Conservation (phyloP, 2,888 invertebrate species). For the Drosophila cognata region DNA sequence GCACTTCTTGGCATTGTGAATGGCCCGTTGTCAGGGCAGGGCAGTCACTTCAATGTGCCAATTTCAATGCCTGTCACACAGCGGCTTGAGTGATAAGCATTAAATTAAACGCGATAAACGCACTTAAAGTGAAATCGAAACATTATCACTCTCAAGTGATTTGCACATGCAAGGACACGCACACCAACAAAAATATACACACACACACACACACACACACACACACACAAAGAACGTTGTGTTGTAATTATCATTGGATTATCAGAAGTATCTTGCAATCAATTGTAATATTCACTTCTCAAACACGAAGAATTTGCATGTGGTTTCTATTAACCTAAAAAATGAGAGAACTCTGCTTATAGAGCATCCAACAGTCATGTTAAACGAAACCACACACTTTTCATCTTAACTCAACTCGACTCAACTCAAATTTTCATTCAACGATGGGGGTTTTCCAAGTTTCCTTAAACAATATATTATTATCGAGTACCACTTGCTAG, state of each 20-base stretch:
- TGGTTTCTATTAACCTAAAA: not conserved
- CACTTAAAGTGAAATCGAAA: slow-evolving; percentile 30
- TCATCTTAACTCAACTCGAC: not conserved
- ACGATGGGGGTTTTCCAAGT: not conserved
- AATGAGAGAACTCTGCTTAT: not conserved
- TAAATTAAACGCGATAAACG: slow-evolving; percentile 22
- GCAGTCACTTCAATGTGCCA: slow-evolving; percentile 24
- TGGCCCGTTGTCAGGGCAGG: slow-evolving; percentile 1
- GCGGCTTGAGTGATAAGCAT: slow-evolving; percentile 30
- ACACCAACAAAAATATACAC: not conserved
- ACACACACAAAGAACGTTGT: not conserved
- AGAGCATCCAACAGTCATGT: not conserved
- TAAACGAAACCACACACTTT: not conserved
- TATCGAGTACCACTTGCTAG: not conserved
- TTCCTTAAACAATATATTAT: too few relatives aligned
- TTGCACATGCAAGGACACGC: slow-evolving; percentile 6
- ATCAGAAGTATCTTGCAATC: not conserved
- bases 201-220: too few relatives aligned
- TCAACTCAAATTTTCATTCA: not conserved
- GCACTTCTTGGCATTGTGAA: slow-evolving; percentile 3
- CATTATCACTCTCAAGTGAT: slow-evolving; percentile 28
- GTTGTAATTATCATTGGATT: not conserved
- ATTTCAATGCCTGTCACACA: slow-evolving; percentile 7
- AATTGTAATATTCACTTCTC: not conserved
- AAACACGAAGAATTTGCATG: not conserved